Evolutionary conservation across 2,113 vertebrate species (phyloP), one percentile per base, ranked within the genome.

Genomic region (Catharus fuscescens): DNA sequence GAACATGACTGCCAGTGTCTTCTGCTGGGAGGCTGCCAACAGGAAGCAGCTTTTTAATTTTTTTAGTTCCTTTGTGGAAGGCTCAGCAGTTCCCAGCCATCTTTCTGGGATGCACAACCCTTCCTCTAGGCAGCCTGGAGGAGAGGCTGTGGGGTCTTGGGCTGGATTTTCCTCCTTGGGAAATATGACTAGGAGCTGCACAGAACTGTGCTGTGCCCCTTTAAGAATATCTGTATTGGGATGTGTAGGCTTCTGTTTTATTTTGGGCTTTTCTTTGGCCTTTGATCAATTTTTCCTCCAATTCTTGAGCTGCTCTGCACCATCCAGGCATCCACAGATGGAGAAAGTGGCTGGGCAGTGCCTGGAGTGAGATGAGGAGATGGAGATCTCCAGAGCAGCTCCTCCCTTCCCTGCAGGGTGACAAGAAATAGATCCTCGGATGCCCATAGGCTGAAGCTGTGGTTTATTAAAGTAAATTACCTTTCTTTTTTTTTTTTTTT

Each of bases 401-500:
- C 52, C 57, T 94, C 32, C 61, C 40, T 48, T 70, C 81, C 73
- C 67, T 38, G 25, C 17, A 8, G 69, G 36, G n/a, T 64, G 52
- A 71, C 65, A 44, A 48, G 36, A 66, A 80, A 67, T 4, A 76
- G 44, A 76, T 48, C 71, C 57, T 86, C 0, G 2, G 28, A 65
- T 79, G 15, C 36, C 47, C 0, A 0, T 42, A 50, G 67, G 21
- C 50, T 80, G 59, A 83, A 88, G 54, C 54, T 66, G 66, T 86
- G 71, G 28, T 88, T 93, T 95, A 88, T 94, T 93, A 82, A 71
- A 95, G 44, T 54, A 76, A 89, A 81, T 90, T 5, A 73, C 24
- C 11, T 40, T 34, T 34, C 8, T 54, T 80, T 67, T 34, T 52
- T 50, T 56, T 34, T 44, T 21, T 31, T 25, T 26, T 1, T 59